Percentiles rank a stretch among this genome's conserved stretches.
These are phyloP conservation scores for Aporrectodea caliginosa DNA, from an alignment of 1,140 invertebrate genomes.

Conservation along the genomic window DNA sequence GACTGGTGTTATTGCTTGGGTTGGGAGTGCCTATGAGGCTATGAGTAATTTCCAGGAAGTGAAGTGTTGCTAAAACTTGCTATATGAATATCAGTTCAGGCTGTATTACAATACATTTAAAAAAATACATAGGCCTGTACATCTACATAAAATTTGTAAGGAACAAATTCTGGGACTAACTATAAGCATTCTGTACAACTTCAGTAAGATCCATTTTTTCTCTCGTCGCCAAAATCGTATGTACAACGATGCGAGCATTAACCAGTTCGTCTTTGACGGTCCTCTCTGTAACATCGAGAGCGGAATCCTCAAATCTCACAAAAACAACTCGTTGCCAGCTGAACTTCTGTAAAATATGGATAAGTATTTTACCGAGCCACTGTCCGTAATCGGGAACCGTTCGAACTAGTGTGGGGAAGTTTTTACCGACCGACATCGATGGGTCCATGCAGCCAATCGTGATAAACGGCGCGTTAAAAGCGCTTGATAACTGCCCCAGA, in stretches of 20 bases:
- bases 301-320: not conserved
- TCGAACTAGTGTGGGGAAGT: not conserved
- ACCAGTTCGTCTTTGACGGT: not conserved
- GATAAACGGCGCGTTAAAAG: not conserved
- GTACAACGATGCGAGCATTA: no score
- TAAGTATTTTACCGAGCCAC: not conserved
- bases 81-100: no score
- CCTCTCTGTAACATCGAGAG: not conserved
- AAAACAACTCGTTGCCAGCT: not conserved
- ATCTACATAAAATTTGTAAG: not conserved
- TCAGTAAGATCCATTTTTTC: not conserved
- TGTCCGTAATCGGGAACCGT: not conserved
- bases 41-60: not conserved
- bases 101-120: not conserved
- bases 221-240: not conserved
- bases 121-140: not conserved
- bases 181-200: not conserved
- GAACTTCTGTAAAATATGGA: not conserved
- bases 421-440: not conserved
- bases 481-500: not conserved
- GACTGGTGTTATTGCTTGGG: not conserved
- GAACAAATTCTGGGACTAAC: not conserved
- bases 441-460: not conserved
- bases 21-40: not conserved
- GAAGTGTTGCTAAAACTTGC: no score